Conservation (phyloP, 2,888 invertebrate genomes). For the Andrena praecox region DNA sequence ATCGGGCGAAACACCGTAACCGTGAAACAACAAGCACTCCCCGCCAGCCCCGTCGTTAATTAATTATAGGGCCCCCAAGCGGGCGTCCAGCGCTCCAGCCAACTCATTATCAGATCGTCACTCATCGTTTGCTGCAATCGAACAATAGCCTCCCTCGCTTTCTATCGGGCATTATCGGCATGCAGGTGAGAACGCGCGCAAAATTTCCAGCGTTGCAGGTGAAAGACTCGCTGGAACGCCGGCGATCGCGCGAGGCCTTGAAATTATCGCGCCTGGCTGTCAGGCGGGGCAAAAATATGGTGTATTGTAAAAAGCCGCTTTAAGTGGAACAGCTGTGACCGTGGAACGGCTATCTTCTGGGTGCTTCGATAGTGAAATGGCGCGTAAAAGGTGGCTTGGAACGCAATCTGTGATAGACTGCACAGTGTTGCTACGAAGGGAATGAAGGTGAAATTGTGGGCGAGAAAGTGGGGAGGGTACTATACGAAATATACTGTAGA, state of each 20-base stretch:
- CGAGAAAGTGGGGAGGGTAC: no score
- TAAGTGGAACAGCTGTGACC: constrained; percentile 29
- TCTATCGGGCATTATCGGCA: neutral
- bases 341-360: constrained; percentile 10
- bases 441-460: neutral
- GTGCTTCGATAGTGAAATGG: constrained; percentile 19
- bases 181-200: constrained; percentile 5
- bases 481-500: no score
- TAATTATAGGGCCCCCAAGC: constrained; percentile 65
- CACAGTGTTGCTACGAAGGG: neutral
- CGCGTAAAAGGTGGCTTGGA: neutral
- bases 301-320: constrained; percentile 20
- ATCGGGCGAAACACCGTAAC: constrained; percentile 51
- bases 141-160: constrained; percentile 24
- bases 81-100: constrained; percentile 57
- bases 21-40: constrained; percentile 51
- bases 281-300: constrained; percentile 29
- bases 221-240: neutral
- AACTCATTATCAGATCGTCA: constrained; percentile 63
- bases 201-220: neutral
- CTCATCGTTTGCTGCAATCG: constrained; percentile 39
- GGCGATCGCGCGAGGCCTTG: constrained; percentile 27
- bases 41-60: constrained; percentile 64
- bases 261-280: constrained; percentile 24
- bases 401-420: neutral